These are phyloP conservation scores for Archilochus colubris DNA, from an alignment of 2,113 vertebrate species.

Conservation along the genomic window DNA sequence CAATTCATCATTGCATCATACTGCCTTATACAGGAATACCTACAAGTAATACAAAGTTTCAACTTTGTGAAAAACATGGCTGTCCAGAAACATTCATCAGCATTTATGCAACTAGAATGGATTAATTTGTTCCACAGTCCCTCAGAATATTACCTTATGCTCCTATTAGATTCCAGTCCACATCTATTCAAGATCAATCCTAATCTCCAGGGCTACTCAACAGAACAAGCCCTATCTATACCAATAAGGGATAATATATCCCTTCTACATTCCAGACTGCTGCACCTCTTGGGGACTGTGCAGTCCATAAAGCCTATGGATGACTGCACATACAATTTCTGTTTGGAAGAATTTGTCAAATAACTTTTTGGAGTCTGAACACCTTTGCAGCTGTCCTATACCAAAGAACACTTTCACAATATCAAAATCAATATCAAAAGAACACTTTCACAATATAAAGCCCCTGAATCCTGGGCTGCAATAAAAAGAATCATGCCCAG, in stretches of 20 bases:
- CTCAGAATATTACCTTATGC: neutral
- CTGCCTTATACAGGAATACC: fast-evolving
- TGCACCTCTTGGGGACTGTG: neutral
- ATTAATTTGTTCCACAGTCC: neutral
- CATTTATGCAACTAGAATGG: neutral
- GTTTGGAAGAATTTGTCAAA: neutral
- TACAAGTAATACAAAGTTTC: neutral
- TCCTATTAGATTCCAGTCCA: neutral
- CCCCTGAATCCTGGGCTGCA: too few species aligned
- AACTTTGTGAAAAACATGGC: neutral
- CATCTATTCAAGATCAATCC: neutral
- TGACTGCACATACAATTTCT: neutral
- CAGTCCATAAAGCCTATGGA: neutral
- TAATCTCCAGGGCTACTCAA: neutral
- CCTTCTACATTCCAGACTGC: neutral
- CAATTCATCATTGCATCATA: neutral
- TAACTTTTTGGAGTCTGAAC: neutral
- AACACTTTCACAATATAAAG: too few species aligned
- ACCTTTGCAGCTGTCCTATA: neutral
- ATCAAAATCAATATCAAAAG: too few species aligned
- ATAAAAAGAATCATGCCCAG: too few species aligned
- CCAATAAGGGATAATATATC: neutral
- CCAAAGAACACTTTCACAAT: neutral
- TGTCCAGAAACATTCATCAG: neutral
- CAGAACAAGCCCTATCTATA: neutral